Percentiles rank a stretch among this genome's conserved stretches.
phyloP scores from a whole-genome alignment of 2,888 invertebrate genomes.

The Tromatobia lineatoria region DNA sequence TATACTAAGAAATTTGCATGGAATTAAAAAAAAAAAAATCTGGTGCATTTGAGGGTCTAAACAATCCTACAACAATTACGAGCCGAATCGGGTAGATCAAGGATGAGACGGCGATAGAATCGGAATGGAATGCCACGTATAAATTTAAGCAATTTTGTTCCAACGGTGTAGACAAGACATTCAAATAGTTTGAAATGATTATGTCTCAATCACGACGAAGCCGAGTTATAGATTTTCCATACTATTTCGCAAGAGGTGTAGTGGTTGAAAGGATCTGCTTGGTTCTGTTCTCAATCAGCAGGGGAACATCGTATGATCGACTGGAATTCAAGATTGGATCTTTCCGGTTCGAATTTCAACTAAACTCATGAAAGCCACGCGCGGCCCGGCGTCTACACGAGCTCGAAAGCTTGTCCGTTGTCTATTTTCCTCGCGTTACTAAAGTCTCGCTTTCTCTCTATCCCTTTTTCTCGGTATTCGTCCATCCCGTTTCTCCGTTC shows the following conservation, averaged over 20 bases:
- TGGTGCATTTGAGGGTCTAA: too few species aligned
- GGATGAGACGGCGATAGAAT: too few species aligned
- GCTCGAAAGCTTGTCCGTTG: constrained; percentile 29
- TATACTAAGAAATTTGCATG: too few species aligned
- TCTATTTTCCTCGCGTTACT: constrained; percentile 53
- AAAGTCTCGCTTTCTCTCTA: constrained; percentile 24
- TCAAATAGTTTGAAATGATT: not conserved
- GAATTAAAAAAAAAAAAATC: too few species aligned
- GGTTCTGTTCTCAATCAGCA: constrained; percentile 35
- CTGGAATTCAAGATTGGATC: constrained; percentile 60
- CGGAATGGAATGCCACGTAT: too few species aligned
- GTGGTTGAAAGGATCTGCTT: constrained; percentile 27
- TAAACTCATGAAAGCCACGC: constrained; percentile 53
- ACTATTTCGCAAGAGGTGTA: constrained; percentile 19
- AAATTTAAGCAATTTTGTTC: too few species aligned
- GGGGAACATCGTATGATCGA: constrained; percentile 36
- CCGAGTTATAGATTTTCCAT: constrained; percentile 19
- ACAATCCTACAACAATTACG: too few species aligned
- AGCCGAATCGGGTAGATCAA: too few species aligned
- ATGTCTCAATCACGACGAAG: not conserved
- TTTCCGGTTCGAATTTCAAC: constrained; percentile 64
- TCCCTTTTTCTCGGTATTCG: constrained; percentile 21
- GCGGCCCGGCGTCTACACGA: constrained; percentile 22
- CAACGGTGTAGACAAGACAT: too few species aligned
- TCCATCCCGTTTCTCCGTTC: constrained; percentile 41